Base-by-base conservation (phyloP, 2,888 invertebrate genomes). In the Cephus runcator region DNA sequence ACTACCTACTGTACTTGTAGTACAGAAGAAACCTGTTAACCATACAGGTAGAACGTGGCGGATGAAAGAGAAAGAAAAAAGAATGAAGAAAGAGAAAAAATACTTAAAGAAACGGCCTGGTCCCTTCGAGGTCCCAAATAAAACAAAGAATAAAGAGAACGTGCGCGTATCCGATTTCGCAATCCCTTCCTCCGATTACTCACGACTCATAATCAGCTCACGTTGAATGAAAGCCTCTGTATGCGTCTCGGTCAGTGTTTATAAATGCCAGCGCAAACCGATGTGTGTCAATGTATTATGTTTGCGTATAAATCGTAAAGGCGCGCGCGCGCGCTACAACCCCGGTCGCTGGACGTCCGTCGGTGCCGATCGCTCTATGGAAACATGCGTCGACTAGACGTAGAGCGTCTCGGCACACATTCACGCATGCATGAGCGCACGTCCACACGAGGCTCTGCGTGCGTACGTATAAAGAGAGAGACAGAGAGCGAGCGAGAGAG, bases 261-360 rank as follows among this genome's bases (percentile, higher is more conserved):
- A 85, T 80, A 85, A 84, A 85, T 81, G 82, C 85, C 83, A 82
- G 83, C 75, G 81, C 78, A 77, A 80, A 82, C 79, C 82, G 83
- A 83, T 80, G 81, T 80, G 79, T 81, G 82, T 81, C 82, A 79
- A 79, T 77, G 79, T 75, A 71, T 78, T 75, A 71, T 71, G 73
- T 77, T 73, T 31, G 75, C 71, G 69, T 77, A 71, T 71, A 31
- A 71, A 71, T 71, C 34, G 71, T 34, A 34, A 31, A 34, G n/a
- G 71, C 71, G 34, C 71, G 34, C 35, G 34, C 35, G 35, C 69
- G 30, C 30, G 23, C 69, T n/a, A 3, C 33, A 31, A 2, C 33
- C 31, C 6, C 15, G 31, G 1, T 33, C 71, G 71, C 71, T 56
- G 56, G 56, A 56, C 56, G 56, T 23, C 56, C 9, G 23, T 56